These are phyloP conservation scores for Phenganax subtilis DNA, from an alignment of 92 coral and sea anemone genomes.

Conservation along the genomic window DNA sequence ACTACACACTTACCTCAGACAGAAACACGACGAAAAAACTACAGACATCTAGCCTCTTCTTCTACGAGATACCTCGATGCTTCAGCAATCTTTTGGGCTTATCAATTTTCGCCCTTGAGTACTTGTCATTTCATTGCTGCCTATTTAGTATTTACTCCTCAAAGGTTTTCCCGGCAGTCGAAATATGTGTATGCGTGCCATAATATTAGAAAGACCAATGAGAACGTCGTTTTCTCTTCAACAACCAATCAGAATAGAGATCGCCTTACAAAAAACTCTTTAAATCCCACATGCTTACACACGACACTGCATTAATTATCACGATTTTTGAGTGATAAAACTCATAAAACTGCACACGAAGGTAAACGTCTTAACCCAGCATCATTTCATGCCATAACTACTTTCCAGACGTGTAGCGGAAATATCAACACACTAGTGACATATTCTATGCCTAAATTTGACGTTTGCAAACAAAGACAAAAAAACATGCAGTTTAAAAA, in stretches of 20 bases:
- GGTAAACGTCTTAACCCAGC: background rate
- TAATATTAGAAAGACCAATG: slow-evolving; percentile 17
- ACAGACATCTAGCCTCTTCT: slow-evolving; percentile 16
- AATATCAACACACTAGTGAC: background rate
- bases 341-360: slow-evolving; percentile 21
- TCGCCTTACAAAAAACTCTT: slow-evolving; percentile 24
- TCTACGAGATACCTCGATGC: background rate
- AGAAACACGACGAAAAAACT: background rate
- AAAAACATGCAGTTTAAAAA: background rate
- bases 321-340: too few species aligned
- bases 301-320: too few species aligned
- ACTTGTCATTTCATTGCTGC: background rate
- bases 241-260: slow-evolving; percentile 33
- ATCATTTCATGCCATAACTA: slow-evolving; percentile 9
- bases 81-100: background rate
- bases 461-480: background rate
- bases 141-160: background rate
- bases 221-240: slow-evolving; percentile 11
- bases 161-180: slow-evolving; percentile 36
- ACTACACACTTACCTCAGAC: background rate
- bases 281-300: slow-evolving; percentile 18
- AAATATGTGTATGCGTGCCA: slow-evolving; percentile 18
- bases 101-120: background rate
- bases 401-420: background rate
- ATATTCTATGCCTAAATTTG: background rate